These are phyloP conservation scores for Tringa solitaria DNA, from an alignment of 2,113 vertebrate genomes.

Conservation along the genomic window DNA sequence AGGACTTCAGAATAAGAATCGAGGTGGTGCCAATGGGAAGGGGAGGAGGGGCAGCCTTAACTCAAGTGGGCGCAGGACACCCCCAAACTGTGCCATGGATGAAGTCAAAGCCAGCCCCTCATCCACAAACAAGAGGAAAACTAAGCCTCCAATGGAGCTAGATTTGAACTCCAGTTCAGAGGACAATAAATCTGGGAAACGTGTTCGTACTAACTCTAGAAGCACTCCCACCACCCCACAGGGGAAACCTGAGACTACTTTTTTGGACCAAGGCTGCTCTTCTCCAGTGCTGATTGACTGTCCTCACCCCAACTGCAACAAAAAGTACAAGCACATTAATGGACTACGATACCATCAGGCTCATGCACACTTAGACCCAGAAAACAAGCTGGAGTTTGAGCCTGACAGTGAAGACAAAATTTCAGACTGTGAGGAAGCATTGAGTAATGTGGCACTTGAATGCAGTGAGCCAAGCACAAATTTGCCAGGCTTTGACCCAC, in stretches of 20 bases:
- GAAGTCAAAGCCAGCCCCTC: conserved; percentile 89
- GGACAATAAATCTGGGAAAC: conserved; percentile 89
- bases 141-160: conserved; percentile 89
- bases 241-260: conserved; percentile 87
- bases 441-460: conserved; percentile 84
- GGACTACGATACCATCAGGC: conserved; percentile 97
- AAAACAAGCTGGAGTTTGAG: conserved; percentile 92
- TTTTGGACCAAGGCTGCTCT: conserved; percentile 93
- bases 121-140: conserved; percentile 88
- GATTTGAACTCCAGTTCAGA: conserved; percentile 90
- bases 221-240: conserved; percentile 95
- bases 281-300: conserved; percentile 96
- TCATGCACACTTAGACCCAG: conserved; percentile 92
- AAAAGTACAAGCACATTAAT: conserved; percentile 99
- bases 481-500: conserved; percentile 71
- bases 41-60: conserved; percentile 92
- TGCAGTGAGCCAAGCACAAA: conserved; percentile 82
- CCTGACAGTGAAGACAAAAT: conserved; percentile 91
- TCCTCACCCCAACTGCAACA: conserved; percentile 98
- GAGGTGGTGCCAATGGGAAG: conserved; percentile 89
- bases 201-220: conserved; percentile 92
- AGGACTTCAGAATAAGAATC: conserved; percentile 89
- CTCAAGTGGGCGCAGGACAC: conserved; percentile 86
- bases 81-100: conserved; percentile 89
- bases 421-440: conserved; percentile 91